Evolutionary conservation across 2,797 vertebrate genomes (phyloP).

Genomic region (Parauchenoglanis punctatus): DNA sequence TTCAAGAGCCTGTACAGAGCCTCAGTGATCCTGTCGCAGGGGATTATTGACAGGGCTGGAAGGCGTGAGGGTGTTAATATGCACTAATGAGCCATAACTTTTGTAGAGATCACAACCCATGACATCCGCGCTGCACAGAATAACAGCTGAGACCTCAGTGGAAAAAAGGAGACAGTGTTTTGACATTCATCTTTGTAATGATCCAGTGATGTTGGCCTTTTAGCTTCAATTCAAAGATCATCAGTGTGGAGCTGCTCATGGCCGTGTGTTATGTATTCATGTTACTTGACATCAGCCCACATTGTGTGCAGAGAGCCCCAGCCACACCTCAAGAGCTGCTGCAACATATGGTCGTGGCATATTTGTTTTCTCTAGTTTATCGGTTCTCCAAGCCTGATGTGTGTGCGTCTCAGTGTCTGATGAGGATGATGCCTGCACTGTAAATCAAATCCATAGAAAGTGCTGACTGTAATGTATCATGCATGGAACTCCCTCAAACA

Average conservation of each 20-base stretch:
- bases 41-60: slow-evolving; percentile 40
- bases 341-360: slow-evolving; percentile 10
- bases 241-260: slow-evolving; percentile 19
- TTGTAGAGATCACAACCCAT: slow-evolving; percentile 31
- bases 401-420: not conserved
- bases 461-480: not conserved
- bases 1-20: not conserved
- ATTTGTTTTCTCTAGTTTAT: slow-evolving; percentile 13
- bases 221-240: slow-evolving; percentile 29
- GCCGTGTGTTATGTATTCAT: slow-evolving; percentile 32
- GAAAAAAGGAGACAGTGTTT: slow-evolving; percentile 36
- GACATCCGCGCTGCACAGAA: not conserved
- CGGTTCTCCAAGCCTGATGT: not conserved
- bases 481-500: slow-evolving; percentile 9
- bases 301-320: slow-evolving; percentile 30
- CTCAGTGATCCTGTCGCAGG: slow-evolving; percentile 16
- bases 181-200: slow-evolving; percentile 38
- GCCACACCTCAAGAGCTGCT: slow-evolving; percentile 21
- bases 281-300: slow-evolving; percentile 50
- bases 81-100: slow-evolving; percentile 50
- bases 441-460: slow-evolving; percentile 5
- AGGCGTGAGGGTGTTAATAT: slow-evolving; percentile 57
- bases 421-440: not conserved
- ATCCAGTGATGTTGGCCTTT: slow-evolving; percentile 23
- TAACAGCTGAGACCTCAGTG: slow-evolving; percentile 12